These are phyloP conservation scores for Osmoderma eremita DNA, from an alignment of 2,888 invertebrate genomes.

Conservation along the genomic window DNA sequence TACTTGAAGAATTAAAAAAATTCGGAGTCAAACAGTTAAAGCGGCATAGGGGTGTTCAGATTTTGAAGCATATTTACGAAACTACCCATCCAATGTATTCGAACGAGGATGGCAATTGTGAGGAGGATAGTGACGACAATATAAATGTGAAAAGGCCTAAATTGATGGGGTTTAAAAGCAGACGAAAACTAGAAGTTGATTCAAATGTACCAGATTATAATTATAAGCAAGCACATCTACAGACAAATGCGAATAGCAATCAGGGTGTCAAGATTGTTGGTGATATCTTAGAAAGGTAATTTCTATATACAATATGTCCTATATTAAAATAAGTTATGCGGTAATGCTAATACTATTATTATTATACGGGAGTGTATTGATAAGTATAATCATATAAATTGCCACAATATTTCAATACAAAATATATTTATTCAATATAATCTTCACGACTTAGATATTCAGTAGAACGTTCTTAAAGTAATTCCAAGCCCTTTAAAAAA, in stretches of 20 bases:
- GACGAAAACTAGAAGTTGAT: constrained; percentile 20
- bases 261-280: constrained; percentile 51
- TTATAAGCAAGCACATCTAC: background rate
- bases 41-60: constrained; percentile 68
- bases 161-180: constrained; percentile 17
- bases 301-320: background rate
- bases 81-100: constrained; percentile 71
- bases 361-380: no score
- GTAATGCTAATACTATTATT: no score
- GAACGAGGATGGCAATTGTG: constrained; percentile 33
- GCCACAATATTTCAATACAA: no score
- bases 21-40: constrained; percentile 76
- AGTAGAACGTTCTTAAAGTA: no score
- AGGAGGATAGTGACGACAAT: constrained; percentile 44
- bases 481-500: no score
- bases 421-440: no score
- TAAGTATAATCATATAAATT: no score
- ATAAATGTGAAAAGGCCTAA: constrained; percentile 47
- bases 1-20: constrained; percentile 69
- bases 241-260: background rate
- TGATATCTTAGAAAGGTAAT: constrained; percentile 50
- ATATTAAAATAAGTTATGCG: no score
- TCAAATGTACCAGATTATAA: background rate
- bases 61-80: constrained; percentile 74
- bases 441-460: no score